phyloP scores from a whole-genome alignment of 2,113 vertebrate species.

The Atlantisia rogersi region DNA sequence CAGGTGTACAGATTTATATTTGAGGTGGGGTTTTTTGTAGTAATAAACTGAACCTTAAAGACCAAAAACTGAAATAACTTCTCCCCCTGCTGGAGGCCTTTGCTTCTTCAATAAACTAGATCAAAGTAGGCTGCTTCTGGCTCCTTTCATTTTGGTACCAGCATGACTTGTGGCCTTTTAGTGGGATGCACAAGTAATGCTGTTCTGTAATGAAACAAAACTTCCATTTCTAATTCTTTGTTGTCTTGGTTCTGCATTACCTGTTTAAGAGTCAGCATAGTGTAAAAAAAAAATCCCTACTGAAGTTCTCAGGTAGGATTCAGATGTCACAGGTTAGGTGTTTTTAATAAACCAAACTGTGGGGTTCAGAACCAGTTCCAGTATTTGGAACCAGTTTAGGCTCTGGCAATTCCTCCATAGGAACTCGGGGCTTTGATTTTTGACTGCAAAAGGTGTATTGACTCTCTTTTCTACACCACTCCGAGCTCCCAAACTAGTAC shows the following conservation, averaged over 20 bases:
- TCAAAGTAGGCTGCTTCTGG: neutral
- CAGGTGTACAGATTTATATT: neutral
- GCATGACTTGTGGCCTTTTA: neutral
- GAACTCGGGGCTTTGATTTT: neutral
- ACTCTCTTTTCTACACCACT: neutral
- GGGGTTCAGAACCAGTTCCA: neutral
- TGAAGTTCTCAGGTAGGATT: neutral
- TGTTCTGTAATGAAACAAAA: neutral
- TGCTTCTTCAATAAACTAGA: neutral
- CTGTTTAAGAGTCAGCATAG: neutral
- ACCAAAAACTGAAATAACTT: neutral
- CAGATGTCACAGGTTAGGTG: neutral
- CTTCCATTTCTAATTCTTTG: neutral
- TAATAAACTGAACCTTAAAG: no score
- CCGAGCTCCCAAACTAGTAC: neutral
- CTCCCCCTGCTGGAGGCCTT: neutral
- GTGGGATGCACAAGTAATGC: neutral
- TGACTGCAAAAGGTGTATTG: fast-evolving
- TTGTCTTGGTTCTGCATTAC: neutral
- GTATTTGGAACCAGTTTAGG: neutral
- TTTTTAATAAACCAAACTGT: neutral
- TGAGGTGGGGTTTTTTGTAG: no score
- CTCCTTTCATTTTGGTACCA: neutral
- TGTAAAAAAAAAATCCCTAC: neutral
- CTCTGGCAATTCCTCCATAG: neutral